Evolutionary conservation across 2,888 invertebrate genomes (phyloP), one percentile per base, ranked within the genome.

Genomic region (Trichogramma evanescens): DNA sequence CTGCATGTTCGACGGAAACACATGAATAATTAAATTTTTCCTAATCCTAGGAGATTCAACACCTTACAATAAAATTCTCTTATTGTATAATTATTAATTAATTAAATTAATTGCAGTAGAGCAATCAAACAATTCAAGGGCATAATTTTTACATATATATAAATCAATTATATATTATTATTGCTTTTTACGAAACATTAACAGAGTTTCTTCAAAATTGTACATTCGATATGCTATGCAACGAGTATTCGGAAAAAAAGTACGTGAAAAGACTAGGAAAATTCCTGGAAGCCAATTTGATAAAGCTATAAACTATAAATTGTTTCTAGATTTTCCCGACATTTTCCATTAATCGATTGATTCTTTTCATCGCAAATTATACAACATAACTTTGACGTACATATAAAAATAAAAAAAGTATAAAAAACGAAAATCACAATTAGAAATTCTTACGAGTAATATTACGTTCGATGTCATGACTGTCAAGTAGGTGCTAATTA

Each of bases 351-450:
- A 59, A 59, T 50, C 48, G 49, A n/a, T 45, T 54, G 51, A 45
- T 60, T 53, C 13, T 58, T 46, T 61, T 56, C 52, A 52, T 56
- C 39, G 44, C 13, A 59, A 60, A 58, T 60, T 55, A 53, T 53
- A 46, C 10, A 59, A 13, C 13, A 58, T 62, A 61, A 63, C 60
- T 56, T 58, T 56, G 57, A 50, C 50, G 42, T 58, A 53, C 39
- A 55, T 61, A 63, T 56, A 63, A 63, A 63, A 61, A 57, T 61
- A 61, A 59, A 59, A 56, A 58, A 58, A 26, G 52, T 54, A 59
- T 56, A 52, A 54, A 62, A 63, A 63, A 61, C 52, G 54, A 61
- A 56, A 61, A 64, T 62, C 64, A 64, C 64, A 62, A 64, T 59
- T 55, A 62, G 51, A 51, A 53, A 55, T 51, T 44, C 48, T 57